Conservation (phyloP, 1,140 invertebrate genomes). For the Eupristina koningsbergeri region DNA sequence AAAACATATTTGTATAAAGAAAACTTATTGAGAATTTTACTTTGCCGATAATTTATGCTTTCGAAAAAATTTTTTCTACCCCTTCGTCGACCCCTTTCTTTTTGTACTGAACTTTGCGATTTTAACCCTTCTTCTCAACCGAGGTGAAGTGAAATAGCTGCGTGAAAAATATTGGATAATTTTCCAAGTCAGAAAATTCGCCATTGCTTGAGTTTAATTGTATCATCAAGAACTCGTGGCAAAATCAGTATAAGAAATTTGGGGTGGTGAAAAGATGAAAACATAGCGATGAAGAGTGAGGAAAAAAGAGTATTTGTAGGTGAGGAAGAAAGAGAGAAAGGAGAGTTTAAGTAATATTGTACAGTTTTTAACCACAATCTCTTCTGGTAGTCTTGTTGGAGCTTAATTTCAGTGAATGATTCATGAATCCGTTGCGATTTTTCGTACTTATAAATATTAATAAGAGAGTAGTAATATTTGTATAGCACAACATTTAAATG, state of each 20-base stretch:
- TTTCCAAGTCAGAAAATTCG: conserved; percentile 70
- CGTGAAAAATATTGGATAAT: conserved; percentile 73
- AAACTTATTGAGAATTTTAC: not conserved
- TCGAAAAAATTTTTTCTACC: conserved; percentile 16
- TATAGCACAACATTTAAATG: not conserved
- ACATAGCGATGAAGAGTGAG: conserved; percentile 19
- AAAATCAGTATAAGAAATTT: conserved; percentile 55
- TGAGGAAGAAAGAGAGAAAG: not conserved
- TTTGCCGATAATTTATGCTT: conserved; percentile 3
- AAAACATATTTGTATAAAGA: not conserved
- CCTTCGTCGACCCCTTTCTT: not conserved
- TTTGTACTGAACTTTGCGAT: conserved; percentile 52
- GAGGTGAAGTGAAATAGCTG: not conserved
- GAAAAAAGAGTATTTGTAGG: not conserved
- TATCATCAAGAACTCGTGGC: conserved; percentile 71
- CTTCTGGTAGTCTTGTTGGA: conserved; percentile 45
- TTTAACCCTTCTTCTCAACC: conserved; percentile 57
- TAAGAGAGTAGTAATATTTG: conserved; percentile 22
- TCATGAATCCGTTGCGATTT: conserved; percentile 36
- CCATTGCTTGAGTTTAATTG: conserved; percentile 69
- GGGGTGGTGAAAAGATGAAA: conserved; percentile 43
- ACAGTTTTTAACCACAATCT: conserved; percentile 73
- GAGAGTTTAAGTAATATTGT: conserved; percentile 69
- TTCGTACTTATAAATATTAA: conserved; percentile 44
- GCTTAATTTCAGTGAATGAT: conserved; percentile 31